Evolutionary conservation across 1,140 invertebrate genomes (phyloP), one percentile per base, ranked within the genome.

Genomic region (Drosophila nigromelanica): DNA sequence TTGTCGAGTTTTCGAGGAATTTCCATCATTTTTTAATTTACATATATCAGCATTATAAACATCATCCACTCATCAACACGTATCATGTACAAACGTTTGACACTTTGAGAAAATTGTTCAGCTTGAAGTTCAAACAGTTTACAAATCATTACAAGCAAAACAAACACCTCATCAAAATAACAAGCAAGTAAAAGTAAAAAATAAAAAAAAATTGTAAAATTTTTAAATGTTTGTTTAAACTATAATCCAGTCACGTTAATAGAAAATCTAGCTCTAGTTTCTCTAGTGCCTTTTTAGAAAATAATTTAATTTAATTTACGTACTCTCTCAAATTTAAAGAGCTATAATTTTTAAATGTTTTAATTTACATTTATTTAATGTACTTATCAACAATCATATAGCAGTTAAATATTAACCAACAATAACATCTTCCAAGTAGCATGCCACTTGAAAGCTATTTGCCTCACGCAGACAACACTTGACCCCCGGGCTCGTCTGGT

Each of bases 141-240:
- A 54, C 24, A 4, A 76, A 55, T 74, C 83, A 89, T 76, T 27
- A 27, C 40, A 66, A 59, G 27, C 15, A 63, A 76, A 81, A 60
- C 27, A 67, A 61, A 30, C 75, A 62, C 71, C 78, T 86, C 81
- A 86, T 86, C 47, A 80, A 89, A 78, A 89, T 89, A 89, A 89
- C 83, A 89, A 89, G 83, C 83, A 89, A 89, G 80, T 78, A 70
- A 89, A 89, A 77, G 80, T 79, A 87, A 85, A 83, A 85, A 74
- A 85, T 35, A 52, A 52, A 52, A 85, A 85, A 86, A 86, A 86
- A 86, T 78, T 21, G 78, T 58, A 86, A 81, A 85, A 83, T 37
- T 43, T 2, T 7, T 6, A 48, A 2, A 37, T 7, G 11, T 11
- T 47, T 74, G 12, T 6, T 24, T 24, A 24, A 24, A 4, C 3